Evolutionary conservation across 2,797 vertebrate genomes (phyloP), one percentile per base, ranked within the genome.

Genomic region (Serranus cabrilla): DNA sequence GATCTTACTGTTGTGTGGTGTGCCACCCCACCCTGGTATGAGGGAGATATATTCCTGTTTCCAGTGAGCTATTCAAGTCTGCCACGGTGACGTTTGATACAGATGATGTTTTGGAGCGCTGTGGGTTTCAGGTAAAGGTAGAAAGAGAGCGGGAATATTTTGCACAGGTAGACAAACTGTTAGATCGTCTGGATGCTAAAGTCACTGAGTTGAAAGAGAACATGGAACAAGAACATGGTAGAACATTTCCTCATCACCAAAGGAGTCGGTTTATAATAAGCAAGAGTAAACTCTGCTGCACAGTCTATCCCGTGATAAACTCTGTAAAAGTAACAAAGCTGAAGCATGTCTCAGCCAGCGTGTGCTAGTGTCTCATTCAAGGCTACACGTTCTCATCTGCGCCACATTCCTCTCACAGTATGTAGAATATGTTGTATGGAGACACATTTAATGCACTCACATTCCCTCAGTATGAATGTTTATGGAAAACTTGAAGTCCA

Each of bases 31-130:
- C 69, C 71, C 74, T 57, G 69, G 71, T 72, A 83, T 77, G 79
- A 88, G 57, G 63, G 67, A 87, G 75, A 79, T 76, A 57, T 87
- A 82, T 84, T 87, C 81, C 61, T 87, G 76, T 82, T 88, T 85
- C 78, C 78, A 87, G 72, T 75, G 76, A 90, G 70, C 80, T 91
- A 90, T 90, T 93, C 72, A 89, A 80, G 84, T 92, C 80, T 89
- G 83, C 78, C 79, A 62, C 56, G 62, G 52, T 74, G 84, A 81
- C 57, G 80, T 89, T 87, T 87, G 90, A 87, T 87, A 83, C 61
- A 70, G 78, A 83, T 77, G 88, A 85, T 91, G 88, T 87, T 89
- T 34, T 71, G 84, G 76, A 87, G 83, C 74, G 11, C 61, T 20
- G 71, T 77, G 57, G 80, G 68, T 89, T 90, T 87, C 80, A 74